These are phyloP conservation scores for Operophtera brumata DNA, from an alignment of 2,888 invertebrate species.

Conservation along the genomic window DNA sequence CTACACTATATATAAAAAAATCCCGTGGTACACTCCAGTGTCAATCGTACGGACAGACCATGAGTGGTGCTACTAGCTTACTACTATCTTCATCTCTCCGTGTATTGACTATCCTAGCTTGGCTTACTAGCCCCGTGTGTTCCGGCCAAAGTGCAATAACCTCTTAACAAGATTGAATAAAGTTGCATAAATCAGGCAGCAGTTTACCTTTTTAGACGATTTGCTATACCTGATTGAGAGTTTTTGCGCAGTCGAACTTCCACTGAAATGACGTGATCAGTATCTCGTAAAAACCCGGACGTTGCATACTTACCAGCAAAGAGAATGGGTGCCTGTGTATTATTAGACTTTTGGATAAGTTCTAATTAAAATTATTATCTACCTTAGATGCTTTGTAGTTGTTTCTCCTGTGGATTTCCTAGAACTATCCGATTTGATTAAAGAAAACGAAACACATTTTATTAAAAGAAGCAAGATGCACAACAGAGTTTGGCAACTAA, in stretches of 20 bases:
- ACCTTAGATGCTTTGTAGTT: constrained; percentile 4
- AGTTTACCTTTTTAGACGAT: constrained; percentile 33
- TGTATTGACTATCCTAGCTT: no score
- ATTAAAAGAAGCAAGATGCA: neutral
- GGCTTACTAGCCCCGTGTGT: no score
- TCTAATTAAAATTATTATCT: constrained; percentile 19
- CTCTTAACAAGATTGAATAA: constrained; percentile 20
- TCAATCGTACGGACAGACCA: no score
- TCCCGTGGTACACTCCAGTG: no score
- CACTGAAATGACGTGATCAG: constrained; percentile 47
- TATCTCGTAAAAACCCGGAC: constrained; percentile 56
- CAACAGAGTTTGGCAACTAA: neutral
- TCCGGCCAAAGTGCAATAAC: constrained; percentile 13
- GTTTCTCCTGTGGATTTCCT: constrained; percentile 13
- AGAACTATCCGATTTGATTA: constrained; percentile 8
- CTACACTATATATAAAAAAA: no score
- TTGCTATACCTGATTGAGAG: constrained; percentile 37
- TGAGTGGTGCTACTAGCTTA: no score
- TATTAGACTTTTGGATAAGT: constrained; percentile 18
- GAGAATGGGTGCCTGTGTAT: constrained; percentile 36
- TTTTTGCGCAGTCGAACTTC: constrained; percentile 42
- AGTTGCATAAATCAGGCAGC: constrained; percentile 16
- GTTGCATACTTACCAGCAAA: constrained; percentile 38
- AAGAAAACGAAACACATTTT: constrained; percentile 11
- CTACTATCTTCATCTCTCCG: no score